Base-by-base conservation (phyloP, 2,113 vertebrate genomes). In the Dendrocopos noguchii region DNA sequence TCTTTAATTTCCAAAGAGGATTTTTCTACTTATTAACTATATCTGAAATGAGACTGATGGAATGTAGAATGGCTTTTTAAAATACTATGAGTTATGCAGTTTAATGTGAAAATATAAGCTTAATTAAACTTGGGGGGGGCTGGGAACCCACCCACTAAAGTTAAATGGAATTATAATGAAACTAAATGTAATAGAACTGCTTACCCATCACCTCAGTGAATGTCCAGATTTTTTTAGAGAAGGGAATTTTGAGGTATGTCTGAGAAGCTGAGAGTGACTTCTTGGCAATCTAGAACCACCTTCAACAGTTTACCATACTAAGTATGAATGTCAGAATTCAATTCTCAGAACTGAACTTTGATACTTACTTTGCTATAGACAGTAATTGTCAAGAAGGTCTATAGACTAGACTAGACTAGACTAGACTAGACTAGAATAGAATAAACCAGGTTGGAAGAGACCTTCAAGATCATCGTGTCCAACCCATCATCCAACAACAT, bases 11-110 rank as follows among this genome's bases (percentile, higher is more conserved):
- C 87, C 27, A 6, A 89, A 87, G 60, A 64, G n/a, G 47, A 80
- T 92, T 96, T 96, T 94, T 88, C 75, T 80, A 53, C 34, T 82
- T 92, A 86, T 84, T 94, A 94, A 66, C 61, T 76, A n/a, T 80
- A 89, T 91, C 85, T 89, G 74, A 94, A 94, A 91, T 2, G 1
- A 88, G 31, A 75, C 47, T 84, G 73, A 80, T 87, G 39, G 89
- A 95, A 85, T 72, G 31, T 67, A 81, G n/a, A 74, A 22, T 19
- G 21, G 4, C 4, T 15, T 22, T 42, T 31, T 31, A 15, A 76
- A 91, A 87, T 66, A 78, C 22, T 56, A 13, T 80, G 29, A 75
- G 47, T 65, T 91, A 52, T 70, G 47, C 10, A 63, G 24, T 73
- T 96, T 84, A 82, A 71, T 90, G 22, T 47, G 25, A 44, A 91